A percentile compares a stretch with the other conserved stretches of the same genome.
phyloP scores from a whole-genome alignment of 2,888 invertebrate species.

The Pharmacophagus antenor region DNA sequence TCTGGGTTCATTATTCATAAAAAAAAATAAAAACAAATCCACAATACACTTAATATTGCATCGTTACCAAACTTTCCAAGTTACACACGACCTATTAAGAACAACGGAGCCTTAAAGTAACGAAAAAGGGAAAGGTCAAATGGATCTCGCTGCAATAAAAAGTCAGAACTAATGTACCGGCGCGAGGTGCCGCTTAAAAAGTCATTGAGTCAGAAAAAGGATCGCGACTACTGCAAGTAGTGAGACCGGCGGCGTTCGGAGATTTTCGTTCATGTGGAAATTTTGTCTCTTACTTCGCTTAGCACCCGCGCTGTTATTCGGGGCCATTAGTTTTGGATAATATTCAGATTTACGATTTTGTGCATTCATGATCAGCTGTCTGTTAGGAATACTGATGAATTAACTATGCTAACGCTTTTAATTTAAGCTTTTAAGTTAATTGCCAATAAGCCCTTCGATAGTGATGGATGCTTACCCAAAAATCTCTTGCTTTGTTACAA shows the following conservation, averaged over 20 bases:
- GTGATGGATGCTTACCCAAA: too few relatives aligned
- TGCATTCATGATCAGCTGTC: neutral
- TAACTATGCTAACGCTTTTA: too few relatives aligned
- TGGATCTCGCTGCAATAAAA: constrained; percentile 24
- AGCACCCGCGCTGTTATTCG: constrained; percentile 18
- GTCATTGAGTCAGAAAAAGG: constrained; percentile 31
- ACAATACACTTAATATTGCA: neutral
- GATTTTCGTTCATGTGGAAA: constrained; percentile 25
- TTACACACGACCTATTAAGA: neutral
- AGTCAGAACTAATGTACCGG: constrained; percentile 30
- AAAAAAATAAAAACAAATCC: neutral
- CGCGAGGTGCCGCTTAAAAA: constrained; percentile 27
- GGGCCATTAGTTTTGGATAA: constrained; percentile 11
- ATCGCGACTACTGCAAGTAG: constrained; percentile 22
- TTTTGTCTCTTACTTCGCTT: constrained; percentile 17
- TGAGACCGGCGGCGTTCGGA: constrained; percentile 11
- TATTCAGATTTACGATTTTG: constrained; percentile 8
- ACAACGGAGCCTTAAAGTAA: constrained; percentile 18
- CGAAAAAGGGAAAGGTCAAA: constrained; percentile 22
- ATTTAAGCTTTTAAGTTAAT: too few relatives aligned
- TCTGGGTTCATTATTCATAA: too few relatives aligned
- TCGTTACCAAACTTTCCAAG: neutral
- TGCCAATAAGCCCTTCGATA: too few relatives aligned
- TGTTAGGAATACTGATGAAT: too few relatives aligned
- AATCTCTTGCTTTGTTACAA: too few relatives aligned